Percentiles rank a stretch among this genome's conserved stretches.
phyloP scores from a whole-genome alignment of 1,140 invertebrate genomes.

The Drosophila ambigua region DNA sequence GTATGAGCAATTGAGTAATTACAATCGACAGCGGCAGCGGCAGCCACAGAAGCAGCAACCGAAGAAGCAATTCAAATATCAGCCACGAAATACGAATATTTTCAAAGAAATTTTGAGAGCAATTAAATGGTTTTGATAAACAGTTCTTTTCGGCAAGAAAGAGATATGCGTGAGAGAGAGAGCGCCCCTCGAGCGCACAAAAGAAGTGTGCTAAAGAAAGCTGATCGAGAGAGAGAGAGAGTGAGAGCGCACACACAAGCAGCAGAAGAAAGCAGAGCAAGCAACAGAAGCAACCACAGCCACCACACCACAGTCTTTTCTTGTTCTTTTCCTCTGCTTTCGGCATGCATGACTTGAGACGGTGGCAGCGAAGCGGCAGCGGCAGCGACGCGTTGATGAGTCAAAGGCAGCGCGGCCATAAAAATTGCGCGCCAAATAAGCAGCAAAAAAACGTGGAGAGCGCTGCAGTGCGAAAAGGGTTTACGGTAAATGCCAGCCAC shows the following conservation, averaged over 20 bases:
- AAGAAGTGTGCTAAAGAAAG: constrained; percentile 40
- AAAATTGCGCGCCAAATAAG: constrained; percentile 73
- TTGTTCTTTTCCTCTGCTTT: constrained; percentile 15
- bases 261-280: constrained; percentile 57
- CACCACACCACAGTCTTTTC: constrained; percentile 18
- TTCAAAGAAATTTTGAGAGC: constrained; percentile 69
- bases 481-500: constrained; percentile 17
- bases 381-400: constrained; percentile 45
- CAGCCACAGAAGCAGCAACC: constrained; percentile 16
- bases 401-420: constrained; percentile 54
- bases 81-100: constrained; percentile 42
- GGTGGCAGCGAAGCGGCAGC: background rate
- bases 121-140: constrained; percentile 79
- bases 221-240: background rate
- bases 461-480: constrained; percentile 45
- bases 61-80: constrained; percentile 33
- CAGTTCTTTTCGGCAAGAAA: constrained; percentile 47
- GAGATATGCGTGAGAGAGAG: constrained; percentile 4
- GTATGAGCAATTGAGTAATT: constrained; percentile 81
- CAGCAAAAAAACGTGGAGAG: constrained; percentile 9
- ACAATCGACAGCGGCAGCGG: constrained; percentile 57
- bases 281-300: constrained; percentile 54
- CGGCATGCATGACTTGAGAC: constrained; percentile 53
- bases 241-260: constrained; percentile 10
- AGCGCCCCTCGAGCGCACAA: background rate